Evolutionary conservation across 2,113 vertebrate species (phyloP).

Genomic region (Psilopogon haemacephalus): DNA sequence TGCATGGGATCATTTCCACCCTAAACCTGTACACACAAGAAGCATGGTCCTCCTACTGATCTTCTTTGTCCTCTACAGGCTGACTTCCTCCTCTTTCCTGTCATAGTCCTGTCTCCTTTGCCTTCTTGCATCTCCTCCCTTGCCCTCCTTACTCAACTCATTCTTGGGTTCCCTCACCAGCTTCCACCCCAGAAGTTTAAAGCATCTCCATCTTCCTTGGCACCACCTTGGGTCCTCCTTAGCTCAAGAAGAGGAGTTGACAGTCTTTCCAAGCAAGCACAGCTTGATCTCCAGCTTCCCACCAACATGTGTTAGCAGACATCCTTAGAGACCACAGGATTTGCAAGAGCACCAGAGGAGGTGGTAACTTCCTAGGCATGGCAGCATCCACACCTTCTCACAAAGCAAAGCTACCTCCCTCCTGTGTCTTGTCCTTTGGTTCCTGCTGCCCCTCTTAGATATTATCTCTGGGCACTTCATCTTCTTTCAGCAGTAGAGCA

Average conservation of each 20-base stretch:
- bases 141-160: background rate
- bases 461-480: background rate
- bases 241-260: background rate
- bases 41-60: background rate
- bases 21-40: background rate
- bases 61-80: background rate
- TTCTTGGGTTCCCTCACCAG: background rate
- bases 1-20: background rate
- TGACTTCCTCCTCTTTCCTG: background rate
- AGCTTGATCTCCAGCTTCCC: background rate
- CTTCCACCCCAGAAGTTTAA: background rate
- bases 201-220: background rate
- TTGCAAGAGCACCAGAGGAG: background rate
- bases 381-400: background rate
- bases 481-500: background rate
- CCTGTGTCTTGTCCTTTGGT: background rate
- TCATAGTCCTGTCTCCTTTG: background rate
- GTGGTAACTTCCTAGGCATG: background rate
- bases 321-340: background rate
- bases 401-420: background rate
- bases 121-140: background rate
- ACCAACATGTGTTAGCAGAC: accelerated
- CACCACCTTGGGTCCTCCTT: background rate
- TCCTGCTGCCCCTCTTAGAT: background rate
- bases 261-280: background rate